Evolutionary conservation across 1,140 invertebrate species (phyloP).

Genomic region (Zophobas atratus): DNA sequence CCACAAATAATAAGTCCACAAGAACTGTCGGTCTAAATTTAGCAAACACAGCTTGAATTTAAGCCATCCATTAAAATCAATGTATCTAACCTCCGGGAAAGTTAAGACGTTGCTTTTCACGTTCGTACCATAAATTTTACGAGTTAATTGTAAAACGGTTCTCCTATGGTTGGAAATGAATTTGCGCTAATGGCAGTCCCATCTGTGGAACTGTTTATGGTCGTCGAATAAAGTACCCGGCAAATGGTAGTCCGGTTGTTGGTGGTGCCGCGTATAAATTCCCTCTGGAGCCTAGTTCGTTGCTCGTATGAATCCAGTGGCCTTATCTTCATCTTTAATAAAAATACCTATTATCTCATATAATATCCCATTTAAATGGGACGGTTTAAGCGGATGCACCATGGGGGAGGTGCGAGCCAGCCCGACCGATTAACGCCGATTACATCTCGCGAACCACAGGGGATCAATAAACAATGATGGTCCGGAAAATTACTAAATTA

Average conservation of each 20-base stretch:
- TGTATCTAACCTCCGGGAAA: too few relatives aligned
- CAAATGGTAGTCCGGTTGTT: conserved; percentile 20
- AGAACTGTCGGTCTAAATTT: too few relatives aligned
- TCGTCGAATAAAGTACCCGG: conserved; percentile 9
- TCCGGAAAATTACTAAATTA: conserved; percentile 63
- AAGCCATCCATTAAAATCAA: too few relatives aligned
- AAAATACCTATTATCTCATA: conserved; percentile 52
- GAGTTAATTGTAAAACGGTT: conserved; percentile 7
- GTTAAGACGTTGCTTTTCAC: too few relatives aligned
- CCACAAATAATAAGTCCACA: too few relatives aligned
- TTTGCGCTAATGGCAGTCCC: conserved; percentile 14
- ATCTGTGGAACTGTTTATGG: conserved; percentile 13
- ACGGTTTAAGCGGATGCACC: conserved; percentile 54
- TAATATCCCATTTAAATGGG: conserved; percentile 55
- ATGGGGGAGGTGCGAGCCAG: conserved; percentile 62
- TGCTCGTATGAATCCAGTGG: conserved; percentile 21
- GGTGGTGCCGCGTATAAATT: conserved; percentile 14
- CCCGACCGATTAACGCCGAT: conserved; percentile 62
- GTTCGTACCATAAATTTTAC: neutral
- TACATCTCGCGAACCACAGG: conserved; percentile 61
- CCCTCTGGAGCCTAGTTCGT: conserved; percentile 16
- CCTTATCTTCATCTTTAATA: conserved; percentile 55
- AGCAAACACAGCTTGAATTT: too few relatives aligned
- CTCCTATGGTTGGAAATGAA: conserved; percentile 10
- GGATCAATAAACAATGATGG: conserved; percentile 64